These are phyloP conservation scores for Myotis lucifugus DNA, from an alignment of 2,113 vertebrate genomes.

Conservation along the genomic window DNA sequence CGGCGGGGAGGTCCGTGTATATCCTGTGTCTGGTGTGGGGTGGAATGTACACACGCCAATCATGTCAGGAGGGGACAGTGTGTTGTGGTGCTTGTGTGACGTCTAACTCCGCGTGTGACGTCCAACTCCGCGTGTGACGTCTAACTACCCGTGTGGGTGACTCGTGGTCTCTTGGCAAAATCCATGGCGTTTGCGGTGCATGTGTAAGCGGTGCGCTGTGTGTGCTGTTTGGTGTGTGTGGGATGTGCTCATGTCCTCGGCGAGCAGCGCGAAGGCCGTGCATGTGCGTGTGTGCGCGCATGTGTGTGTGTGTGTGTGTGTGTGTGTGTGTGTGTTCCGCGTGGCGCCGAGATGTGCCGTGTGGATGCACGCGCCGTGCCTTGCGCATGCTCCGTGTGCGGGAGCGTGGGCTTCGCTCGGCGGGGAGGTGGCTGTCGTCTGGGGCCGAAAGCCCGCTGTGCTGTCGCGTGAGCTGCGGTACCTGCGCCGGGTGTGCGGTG, in stretches of 20 bases:
- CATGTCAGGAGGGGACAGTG: not conserved
- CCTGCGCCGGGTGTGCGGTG: too few relatives aligned
- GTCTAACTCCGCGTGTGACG: not conserved
- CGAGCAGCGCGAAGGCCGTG: not conserved
- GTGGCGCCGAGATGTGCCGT: accelerated
- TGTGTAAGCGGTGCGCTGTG: not conserved
- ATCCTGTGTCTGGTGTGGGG: not conserved
- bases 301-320: too few relatives aligned
- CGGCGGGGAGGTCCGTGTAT: not conserved
- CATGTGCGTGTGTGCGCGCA: too few relatives aligned
- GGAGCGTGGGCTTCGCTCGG: not conserved
- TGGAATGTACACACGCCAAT: not conserved
- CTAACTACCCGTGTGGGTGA: not conserved
- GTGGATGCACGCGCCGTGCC: not conserved
- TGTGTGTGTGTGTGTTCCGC: too few relatives aligned
- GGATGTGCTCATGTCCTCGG: accelerated
- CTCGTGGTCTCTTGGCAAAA: not conserved
- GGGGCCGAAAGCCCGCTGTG: not conserved
- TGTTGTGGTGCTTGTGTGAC: not conserved
- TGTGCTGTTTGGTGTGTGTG: too few relatives aligned
- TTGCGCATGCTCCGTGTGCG: not conserved
- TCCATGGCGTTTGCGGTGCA: not conserved
- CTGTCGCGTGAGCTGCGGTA: not conserved
- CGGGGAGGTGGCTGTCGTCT: accelerated
- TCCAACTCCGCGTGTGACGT: not conserved